A percentile compares a stretch with the other conserved stretches of the same genome.
Conservation (phyloP, 2,888 invertebrate species). For the Chrysodeixis includens region DNA sequence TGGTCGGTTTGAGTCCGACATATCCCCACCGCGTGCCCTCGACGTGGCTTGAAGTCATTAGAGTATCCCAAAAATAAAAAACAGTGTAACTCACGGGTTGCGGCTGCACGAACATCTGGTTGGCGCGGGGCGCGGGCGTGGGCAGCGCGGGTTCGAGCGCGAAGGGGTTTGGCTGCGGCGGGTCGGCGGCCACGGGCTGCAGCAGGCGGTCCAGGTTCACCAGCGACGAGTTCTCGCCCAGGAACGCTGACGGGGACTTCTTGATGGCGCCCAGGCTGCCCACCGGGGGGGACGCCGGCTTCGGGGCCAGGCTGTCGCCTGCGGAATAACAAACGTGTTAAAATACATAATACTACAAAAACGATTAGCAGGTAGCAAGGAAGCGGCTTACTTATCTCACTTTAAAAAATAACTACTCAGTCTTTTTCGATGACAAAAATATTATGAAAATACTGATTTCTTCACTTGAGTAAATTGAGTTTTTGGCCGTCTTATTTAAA, state of each 20-base stretch:
- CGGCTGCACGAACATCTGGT: conserved; percentile 60
- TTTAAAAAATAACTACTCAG: too few relatives aligned
- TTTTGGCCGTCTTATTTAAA: too few relatives aligned
- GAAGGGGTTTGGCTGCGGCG: conserved; percentile 63
- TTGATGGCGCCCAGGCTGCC: conserved; percentile 90
- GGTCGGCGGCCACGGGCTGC: conserved; percentile 65
- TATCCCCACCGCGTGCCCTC: too few relatives aligned
- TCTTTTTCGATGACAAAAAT: too few relatives aligned
- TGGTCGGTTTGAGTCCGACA: too few relatives aligned
- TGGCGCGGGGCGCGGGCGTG: conserved; percentile 10
- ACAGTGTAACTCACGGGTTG: conserved; percentile 61
- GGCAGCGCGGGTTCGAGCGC: conserved; percentile 55
- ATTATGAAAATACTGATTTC: too few relatives aligned
- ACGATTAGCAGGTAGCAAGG: too few relatives aligned
- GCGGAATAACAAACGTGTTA: conserved; percentile 8
- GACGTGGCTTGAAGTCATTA: too few relatives aligned
- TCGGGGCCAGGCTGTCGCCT: conserved; percentile 87
- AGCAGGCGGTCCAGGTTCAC: conserved; percentile 99
- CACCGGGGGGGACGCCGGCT: conserved; percentile 84
- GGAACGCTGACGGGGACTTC: conserved; percentile 98
- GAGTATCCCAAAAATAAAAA: too few relatives aligned
- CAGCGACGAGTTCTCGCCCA: conserved; percentile 98
- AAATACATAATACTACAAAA: neutral
- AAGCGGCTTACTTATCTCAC: too few relatives aligned
- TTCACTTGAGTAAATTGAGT: too few relatives aligned